Conservation (phyloP, 2,797 vertebrate genomes). For the Phataginus tetradactyla region DNA sequence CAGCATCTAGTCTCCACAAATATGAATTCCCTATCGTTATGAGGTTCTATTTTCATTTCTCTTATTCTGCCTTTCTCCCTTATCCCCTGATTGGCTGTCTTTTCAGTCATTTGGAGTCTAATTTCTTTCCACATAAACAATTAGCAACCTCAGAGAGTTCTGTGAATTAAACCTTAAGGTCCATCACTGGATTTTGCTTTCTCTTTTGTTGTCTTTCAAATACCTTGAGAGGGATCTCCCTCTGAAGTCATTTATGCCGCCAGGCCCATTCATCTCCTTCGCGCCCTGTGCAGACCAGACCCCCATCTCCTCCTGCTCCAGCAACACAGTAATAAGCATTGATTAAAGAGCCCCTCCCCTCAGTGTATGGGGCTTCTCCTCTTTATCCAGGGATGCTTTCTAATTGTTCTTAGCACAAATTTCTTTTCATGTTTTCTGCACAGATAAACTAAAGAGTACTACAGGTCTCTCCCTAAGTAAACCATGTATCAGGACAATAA, state of each 20-base stretch:
- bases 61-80: not conserved
- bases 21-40: not conserved
- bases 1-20: not conserved
- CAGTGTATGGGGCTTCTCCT: slow-evolving; percentile 63
- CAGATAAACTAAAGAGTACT: not conserved
- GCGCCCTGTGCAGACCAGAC: slow-evolving; percentile 20
- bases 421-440: not conserved
- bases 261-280: not conserved
- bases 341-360: slow-evolving; percentile 20
- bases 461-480: slow-evolving; percentile 14
- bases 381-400: slow-evolving; percentile 53
- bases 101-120: not conserved
- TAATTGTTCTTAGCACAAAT: slow-evolving; percentile 40
- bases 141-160: not conserved
- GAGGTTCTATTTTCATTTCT: not conserved
- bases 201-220: not conserved
- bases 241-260: not conserved
- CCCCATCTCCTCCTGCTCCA: slow-evolving; percentile 14
- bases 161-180: not conserved
- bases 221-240: not conserved
- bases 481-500: not conserved
- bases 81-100: not conserved
- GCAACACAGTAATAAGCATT: not conserved
- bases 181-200: not conserved
- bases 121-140: not conserved